Percentiles rank a stretch among this genome's conserved stretches.
Conservation (phyloP, 2,113 vertebrate genomes). For the Toxotes jaculatrix region DNA sequence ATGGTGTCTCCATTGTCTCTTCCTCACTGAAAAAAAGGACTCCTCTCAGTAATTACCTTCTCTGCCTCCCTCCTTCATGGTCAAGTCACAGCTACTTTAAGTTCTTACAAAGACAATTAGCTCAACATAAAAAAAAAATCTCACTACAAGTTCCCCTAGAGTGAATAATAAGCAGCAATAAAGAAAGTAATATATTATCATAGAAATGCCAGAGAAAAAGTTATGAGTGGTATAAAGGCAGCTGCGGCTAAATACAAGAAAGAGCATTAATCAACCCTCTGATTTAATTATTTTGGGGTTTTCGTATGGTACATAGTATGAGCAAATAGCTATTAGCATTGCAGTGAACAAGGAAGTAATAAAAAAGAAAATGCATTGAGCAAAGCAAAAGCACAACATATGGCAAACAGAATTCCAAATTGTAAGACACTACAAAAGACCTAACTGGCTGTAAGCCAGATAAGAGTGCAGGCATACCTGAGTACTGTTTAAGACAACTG, state of each 20-base stretch:
- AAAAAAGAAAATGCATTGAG: background rate
- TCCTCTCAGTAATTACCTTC: conserved; percentile 77
- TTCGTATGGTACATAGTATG: conserved; percentile 1
- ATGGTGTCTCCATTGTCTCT: conserved; percentile 81
- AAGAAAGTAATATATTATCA: conserved; percentile 48
- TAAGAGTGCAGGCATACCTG: conserved; percentile 67
- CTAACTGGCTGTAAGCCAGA: conserved; percentile 37
- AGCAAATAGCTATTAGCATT: conserved; percentile 20
- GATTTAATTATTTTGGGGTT: conserved; percentile 28
- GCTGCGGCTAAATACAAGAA: conserved; percentile 11
- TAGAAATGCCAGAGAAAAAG: conserved; percentile 17
- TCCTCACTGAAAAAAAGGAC: conserved; percentile 61
- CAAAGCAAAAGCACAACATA: background rate
- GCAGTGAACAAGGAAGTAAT: conserved; percentile 11
- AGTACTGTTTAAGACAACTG: conserved; percentile 72
- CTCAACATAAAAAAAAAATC: conserved; percentile 41
- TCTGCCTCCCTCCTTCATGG: conserved; percentile 57
- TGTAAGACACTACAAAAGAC: background rate
- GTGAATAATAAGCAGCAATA: conserved; percentile 50
- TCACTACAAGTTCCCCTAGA: conserved; percentile 32
- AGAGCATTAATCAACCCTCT: conserved; percentile 24
- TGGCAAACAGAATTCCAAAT: conserved; percentile 4
- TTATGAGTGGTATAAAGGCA: conserved; percentile 31
- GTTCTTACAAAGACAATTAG: conserved; percentile 75
- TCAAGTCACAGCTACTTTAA: conserved; percentile 74